Conservation (phyloP, 35 echinoderm and acorn worm genomes). For the Anneissia japonica region DNA sequence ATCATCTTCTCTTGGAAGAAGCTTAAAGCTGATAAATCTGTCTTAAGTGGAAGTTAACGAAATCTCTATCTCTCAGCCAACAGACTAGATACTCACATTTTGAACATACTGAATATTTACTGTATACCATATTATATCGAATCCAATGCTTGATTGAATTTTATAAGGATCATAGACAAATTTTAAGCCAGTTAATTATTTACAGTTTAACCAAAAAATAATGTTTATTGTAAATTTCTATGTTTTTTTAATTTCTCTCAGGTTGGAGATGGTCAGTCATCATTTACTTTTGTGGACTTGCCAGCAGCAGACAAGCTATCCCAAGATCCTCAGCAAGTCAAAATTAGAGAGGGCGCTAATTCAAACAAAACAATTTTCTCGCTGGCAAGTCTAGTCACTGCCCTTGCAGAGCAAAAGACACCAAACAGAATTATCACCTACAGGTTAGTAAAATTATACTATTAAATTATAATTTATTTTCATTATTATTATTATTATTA, state of each 20-base stretch:
- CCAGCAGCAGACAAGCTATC: conserved; percentile 65
- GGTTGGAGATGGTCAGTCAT: conserved; percentile 18
- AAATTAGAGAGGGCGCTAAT: conserved; percentile 38
- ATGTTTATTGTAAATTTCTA: conserved; percentile 57
- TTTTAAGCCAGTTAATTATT: neutral
- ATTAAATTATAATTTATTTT: too few relatives aligned
- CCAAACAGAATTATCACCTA: conserved; percentile 42
- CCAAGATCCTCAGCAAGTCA: conserved; percentile 38
- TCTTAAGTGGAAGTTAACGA: too few relatives aligned
- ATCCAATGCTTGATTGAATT: neutral
- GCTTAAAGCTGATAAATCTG: too few relatives aligned
- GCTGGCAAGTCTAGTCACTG: conserved; percentile 38
- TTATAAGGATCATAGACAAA: neutral
- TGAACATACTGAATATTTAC: neutral
- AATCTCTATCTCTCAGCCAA: too few relatives aligned
- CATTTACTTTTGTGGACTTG: conserved; percentile 64
- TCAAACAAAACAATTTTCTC: conserved; percentile 51
- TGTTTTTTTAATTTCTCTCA: neutral
- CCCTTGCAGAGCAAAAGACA: conserved; percentile 26
- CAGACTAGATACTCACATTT: neutral
- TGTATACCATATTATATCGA: neutral
- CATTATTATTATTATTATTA: too few relatives aligned
- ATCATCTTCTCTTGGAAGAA: too few relatives aligned
- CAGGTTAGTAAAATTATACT: conserved; percentile 34
- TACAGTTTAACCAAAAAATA: conserved; percentile 33